Percentiles rank a stretch among this genome's conserved stretches.
Conservation (phyloP, 2,888 invertebrate species). For the Hoplodrina blanda region DNA sequence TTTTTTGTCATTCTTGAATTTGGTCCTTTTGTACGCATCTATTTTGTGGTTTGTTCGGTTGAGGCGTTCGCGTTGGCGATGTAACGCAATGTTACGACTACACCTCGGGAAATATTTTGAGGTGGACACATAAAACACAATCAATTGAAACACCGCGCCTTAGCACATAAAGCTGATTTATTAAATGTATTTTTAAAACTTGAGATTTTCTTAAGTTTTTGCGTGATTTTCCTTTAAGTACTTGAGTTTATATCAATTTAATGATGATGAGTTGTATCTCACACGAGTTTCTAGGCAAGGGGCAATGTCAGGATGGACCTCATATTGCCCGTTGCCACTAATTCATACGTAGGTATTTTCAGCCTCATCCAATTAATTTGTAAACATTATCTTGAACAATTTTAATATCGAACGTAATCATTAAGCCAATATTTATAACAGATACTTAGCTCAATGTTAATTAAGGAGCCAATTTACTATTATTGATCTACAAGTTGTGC, state of each 20-base stretch:
- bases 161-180: conserved; percentile 10
- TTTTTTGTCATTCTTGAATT: neutral
- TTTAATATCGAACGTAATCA: conserved; percentile 23
- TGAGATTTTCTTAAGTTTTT: neutral
- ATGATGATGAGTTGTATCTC: neutral
- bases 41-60: conserved; percentile 10
- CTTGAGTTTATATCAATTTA: neutral
- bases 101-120: conserved; percentile 29
- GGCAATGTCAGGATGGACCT: neutral
- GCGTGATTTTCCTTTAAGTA: neutral
- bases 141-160: conserved; percentile 30
- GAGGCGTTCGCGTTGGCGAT: conserved; percentile 64
- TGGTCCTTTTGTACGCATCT: conserved; percentile 42
- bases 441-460: conserved; percentile 35
- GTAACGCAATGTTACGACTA: conserved; percentile 38
- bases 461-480: conserved; percentile 39
- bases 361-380: conserved; percentile 21
- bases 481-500: conserved; percentile 27
- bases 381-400: conserved; percentile 13
- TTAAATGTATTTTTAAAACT: conserved; percentile 2
- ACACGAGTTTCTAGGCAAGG: neutral
- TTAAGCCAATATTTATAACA: conserved; percentile 37
- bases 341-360: conserved; percentile 10
- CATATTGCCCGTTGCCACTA: neutral
- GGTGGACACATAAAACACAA: conserved; percentile 46